Base-by-base conservation (phyloP, 37 sponge, comb jelly and placozoan genomes). In the Hormiphora californensis region DNA sequence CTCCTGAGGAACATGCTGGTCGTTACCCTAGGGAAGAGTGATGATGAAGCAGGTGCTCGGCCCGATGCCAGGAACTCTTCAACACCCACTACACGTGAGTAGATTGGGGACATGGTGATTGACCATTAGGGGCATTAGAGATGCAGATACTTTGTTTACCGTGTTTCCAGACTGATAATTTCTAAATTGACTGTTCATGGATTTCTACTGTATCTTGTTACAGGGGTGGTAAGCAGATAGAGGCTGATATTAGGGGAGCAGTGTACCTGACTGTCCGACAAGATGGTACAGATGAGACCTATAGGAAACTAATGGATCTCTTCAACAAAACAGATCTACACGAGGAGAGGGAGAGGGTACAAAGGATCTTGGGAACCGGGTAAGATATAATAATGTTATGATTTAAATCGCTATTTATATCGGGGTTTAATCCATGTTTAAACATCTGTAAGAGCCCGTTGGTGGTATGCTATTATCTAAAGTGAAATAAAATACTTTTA, bases 311-410 rank as follows among this genome's bases (percentile, higher is more conserved):
- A 15, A 39, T 63, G 0, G 44, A 94, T 90, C 87, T 97, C 41
- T 89, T 92, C 55, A 87, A 89, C n/a, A 54, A 49, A 27, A 86
- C 92, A 8, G 92, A 93, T 67, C 81, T 86, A 0, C 93, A 93
- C 54, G 99, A 97, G 63, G 99, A 97, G 90, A 88, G 86, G 69
- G 90, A 90, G 35, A 55, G 99, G 62, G 73, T 97, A 30, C 90
- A 91, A 39, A 87, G 92, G 21, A 73, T 69, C 15, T 89, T 97
- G 33, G 95, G 99, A 0, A n/a, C 44, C 22, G 91, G 89, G 31
- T 86, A 87, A 62, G 81, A 36, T 35, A 36, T n/a, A n/a, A n/a
- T n/a, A n/a, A n/a, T n/a, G n/a, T n/a, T n/a, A n/a, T n/a, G n/a
- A n/a, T n/a, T n/a, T n/a, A n/a, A n/a, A n/a, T n/a, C n/a, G n/a